These are phyloP conservation scores for Pectinophora gossypiella DNA, from an alignment of 1,140 invertebrate genomes.

Conservation along the genomic window DNA sequence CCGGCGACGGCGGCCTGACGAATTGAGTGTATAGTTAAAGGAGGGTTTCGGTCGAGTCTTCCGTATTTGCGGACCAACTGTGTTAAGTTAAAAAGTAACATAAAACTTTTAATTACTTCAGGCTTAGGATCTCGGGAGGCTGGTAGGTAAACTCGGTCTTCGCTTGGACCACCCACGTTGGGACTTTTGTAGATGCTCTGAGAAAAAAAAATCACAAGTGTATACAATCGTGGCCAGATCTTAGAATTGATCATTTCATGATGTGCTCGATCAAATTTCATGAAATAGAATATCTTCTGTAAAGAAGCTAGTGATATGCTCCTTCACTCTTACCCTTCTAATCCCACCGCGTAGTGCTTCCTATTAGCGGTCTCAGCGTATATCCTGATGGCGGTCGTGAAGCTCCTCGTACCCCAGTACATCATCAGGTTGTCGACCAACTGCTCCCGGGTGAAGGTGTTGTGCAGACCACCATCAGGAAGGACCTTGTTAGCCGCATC, in stretches of 20 bases:
- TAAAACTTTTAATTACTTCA: no score
- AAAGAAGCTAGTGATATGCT: no score
- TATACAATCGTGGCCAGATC: no score
- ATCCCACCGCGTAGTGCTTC: constrained; percentile 38
- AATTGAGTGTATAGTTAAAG: no score
- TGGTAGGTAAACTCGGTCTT: background rate
- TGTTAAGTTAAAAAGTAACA: no score
- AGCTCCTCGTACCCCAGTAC: constrained; percentile 87
- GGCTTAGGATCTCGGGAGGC: background rate
- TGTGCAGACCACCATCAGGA: constrained; percentile 82
- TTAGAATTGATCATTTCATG: no score
- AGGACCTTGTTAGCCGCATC: no score
- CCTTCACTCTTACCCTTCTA: constrained; percentile 74
- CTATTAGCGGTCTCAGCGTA: constrained; percentile 80
- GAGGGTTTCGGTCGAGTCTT: no score
- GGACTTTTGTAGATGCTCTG: background rate
- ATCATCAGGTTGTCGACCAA: constrained; percentile 93
- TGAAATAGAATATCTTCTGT: no score
- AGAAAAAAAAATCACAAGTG: constrained; percentile 19
- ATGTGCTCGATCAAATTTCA: no score
- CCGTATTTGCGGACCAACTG: no score
- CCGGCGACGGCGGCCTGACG: no score
- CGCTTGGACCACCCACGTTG: background rate
- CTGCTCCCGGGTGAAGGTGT: constrained; percentile 80
- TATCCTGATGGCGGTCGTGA: constrained; percentile 85